Conservation (phyloP, 2,888 invertebrate species). For the Parapristionchus giblindavisi region DNA sequence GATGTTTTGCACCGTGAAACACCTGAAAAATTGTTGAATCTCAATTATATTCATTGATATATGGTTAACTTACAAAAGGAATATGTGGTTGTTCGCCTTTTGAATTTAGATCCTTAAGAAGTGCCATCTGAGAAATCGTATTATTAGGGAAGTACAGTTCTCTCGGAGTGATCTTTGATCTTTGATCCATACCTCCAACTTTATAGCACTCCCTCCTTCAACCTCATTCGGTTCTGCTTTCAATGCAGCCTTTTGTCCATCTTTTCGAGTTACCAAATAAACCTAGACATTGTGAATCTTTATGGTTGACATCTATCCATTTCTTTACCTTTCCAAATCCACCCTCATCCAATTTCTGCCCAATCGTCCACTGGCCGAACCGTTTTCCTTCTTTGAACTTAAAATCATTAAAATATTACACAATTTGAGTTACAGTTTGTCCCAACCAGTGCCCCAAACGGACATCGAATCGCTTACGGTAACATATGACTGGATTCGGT, state of each 20-base stretch:
- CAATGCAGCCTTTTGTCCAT: slow-evolving; percentile 50
- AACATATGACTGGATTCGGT: too few relatives aligned
- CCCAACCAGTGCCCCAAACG: too few relatives aligned
- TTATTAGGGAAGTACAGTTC: neutral
- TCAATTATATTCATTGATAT: neutral
- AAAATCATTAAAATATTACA: neutral
- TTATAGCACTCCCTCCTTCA: slow-evolving; percentile 63
- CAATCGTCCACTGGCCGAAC: slow-evolving; percentile 57
- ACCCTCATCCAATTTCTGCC: slow-evolving; percentile 58
- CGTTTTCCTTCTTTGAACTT: slow-evolving; percentile 25
- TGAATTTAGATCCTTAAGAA: slow-evolving; percentile 50
- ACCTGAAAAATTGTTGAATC: neutral
- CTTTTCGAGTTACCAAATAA: slow-evolving; percentile 38
- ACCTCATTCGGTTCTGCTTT: slow-evolving; percentile 63
- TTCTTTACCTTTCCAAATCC: slow-evolving; percentile 56
- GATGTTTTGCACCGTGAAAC: slow-evolving; percentile 54
- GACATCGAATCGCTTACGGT: too few relatives aligned
- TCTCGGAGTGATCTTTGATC: neutral
- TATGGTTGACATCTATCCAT: neutral
- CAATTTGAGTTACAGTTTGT: too few relatives aligned
- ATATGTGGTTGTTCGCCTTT: slow-evolving; percentile 56
- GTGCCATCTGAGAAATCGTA: slow-evolving; percentile 41
- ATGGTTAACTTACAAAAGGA: slow-evolving; percentile 41
- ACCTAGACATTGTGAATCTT: too few relatives aligned
- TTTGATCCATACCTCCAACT: slow-evolving; percentile 57